phyloP scores from a whole-genome alignment of 1,140 invertebrate genomes.

The Drosophila punjabiensis region DNA sequence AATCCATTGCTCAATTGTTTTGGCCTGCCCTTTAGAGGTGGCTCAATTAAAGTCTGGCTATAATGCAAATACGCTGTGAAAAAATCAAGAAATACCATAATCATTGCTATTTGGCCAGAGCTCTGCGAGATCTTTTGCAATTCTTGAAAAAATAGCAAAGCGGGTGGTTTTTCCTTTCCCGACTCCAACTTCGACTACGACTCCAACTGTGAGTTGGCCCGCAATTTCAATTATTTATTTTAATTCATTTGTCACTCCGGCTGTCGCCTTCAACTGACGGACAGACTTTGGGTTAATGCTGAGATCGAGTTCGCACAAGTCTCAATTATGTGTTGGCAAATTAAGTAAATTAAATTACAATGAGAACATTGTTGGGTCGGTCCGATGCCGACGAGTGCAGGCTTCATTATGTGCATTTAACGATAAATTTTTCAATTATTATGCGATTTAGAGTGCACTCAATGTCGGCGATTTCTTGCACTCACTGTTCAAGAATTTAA shows the following conservation, averaged over 20 bases:
- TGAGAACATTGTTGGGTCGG: slow-evolving; percentile 69
- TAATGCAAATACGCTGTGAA: slow-evolving; percentile 45
- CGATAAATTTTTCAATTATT: slow-evolving; percentile 81
- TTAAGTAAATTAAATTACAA: slow-evolving; percentile 82
- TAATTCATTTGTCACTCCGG: slow-evolving; percentile 63
- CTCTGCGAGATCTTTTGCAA: slow-evolving; percentile 46
- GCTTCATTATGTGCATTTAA: slow-evolving; percentile 80
- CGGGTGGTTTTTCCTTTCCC: slow-evolving; percentile 25
- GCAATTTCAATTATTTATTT: slow-evolving; percentile 71
- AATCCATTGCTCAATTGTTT: slow-evolving; percentile 38
- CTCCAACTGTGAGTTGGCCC: slow-evolving; percentile 29
- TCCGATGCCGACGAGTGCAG: slow-evolving; percentile 33
- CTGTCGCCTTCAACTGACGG: slow-evolving; percentile 33
- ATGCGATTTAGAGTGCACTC: slow-evolving; percentile 78
- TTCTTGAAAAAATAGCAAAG: slow-evolving; percentile 19
- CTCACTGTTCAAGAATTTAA: slow-evolving; percentile 53
- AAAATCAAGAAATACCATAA: slow-evolving; percentile 48
- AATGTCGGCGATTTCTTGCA: slow-evolving; percentile 34
- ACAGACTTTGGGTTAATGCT: slow-evolving; percentile 36
- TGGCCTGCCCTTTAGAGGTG: slow-evolving; percentile 41
- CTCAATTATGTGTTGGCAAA: slow-evolving; percentile 59
- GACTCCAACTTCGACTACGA: slow-evolving; percentile 11
- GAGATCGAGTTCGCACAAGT: slow-evolving; percentile 41
- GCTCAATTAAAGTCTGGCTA: slow-evolving; percentile 37
- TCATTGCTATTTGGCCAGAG: slow-evolving; percentile 42